Conservation (phyloP, 1,140 invertebrate genomes). For the Ostrea denselamellosa region DNA sequence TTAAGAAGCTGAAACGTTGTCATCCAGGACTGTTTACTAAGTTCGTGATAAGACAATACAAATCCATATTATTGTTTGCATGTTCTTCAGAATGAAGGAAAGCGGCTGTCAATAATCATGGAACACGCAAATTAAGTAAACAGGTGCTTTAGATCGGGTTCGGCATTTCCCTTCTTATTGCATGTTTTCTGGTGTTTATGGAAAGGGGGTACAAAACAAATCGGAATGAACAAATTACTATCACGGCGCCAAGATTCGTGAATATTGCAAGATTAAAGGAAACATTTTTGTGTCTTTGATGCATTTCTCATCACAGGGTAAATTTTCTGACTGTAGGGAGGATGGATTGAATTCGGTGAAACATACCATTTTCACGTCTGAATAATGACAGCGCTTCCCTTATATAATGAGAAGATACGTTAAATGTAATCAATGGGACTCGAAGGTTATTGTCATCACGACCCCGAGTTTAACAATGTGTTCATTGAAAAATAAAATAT, state of each 20-base stretch:
- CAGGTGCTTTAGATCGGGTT: not conserved
- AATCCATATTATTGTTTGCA: not conserved
- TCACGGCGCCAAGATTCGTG: slow-evolving; percentile 1
- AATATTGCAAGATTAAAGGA: slow-evolving; percentile 1
- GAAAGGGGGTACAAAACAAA: not conserved
- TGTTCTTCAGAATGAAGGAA: not conserved
- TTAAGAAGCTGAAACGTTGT: not conserved
- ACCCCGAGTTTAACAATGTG: too few relatives aligned
- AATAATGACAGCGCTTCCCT: not conserved
- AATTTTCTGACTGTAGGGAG: not conserved
- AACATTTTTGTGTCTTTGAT: not conserved
- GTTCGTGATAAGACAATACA: not conserved
- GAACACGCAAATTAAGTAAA: slow-evolving; percentile 9
- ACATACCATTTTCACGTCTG: not conserved
- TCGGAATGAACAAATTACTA: slow-evolving; percentile 6
- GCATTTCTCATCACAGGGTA: not conserved
- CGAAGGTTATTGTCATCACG: too few relatives aligned
- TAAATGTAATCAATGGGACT: too few relatives aligned
- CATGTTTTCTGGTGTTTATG: slow-evolving; percentile 15
- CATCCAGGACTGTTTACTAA: not conserved
- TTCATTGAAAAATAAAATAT: too few relatives aligned
- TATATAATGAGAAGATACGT: too few relatives aligned
- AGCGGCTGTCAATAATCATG: not conserved
- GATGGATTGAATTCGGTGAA: not conserved
- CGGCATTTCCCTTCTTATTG: not conserved